Evolutionary conservation across 2,888 invertebrate species (phyloP), one percentile per base, ranked within the genome.

Genomic region (Dorcus parallelipipedus): DNA sequence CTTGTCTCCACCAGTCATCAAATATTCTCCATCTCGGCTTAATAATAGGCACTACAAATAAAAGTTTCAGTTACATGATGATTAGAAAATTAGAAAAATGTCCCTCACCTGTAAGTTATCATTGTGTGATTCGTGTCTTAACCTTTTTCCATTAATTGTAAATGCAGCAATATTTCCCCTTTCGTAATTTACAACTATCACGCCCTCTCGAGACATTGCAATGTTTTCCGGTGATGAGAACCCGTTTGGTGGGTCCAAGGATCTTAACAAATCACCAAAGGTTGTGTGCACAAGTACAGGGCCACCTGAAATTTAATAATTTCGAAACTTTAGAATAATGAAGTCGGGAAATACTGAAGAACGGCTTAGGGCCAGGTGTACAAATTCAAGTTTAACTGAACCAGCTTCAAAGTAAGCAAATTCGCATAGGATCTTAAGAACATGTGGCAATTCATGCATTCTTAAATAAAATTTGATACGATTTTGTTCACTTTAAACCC

Each of bases 271-370:
- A 79, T 99, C 99, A 48, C 99, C 99, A 78, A 95, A 94, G 14
- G 97, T 96, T 59, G 99, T 98, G 81, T 99, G 99, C 58, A 99
- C 93, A 64, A 99, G 84, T 43, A 98, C 95, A 0, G 97, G 96
- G 1, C 98, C 98, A 81, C 90, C 97, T 95, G 70, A 58, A 59
- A 20, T 20, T 20, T 3, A 20, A 20, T 20, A 20, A 20, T 20
- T 20, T 14, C 60, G 52, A 45, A 33, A 7, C 7, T 42, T 10
- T 14, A 14, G 14, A 14, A 14, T 14, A 14, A 14, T 14, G 14
- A 14, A 14, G 14, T 14, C 14, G 14, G 14, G 14, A 14, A 14
- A 14, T 14, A 14, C 14, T 14, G 14, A 14, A 14, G 14, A 14
- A 14, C 1, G 14, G 14, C 14, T 14, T 14, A 14, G 14, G 14